Conservation (phyloP, 2,797 vertebrate genomes). For the Pseudochirops cupreus region DNA sequence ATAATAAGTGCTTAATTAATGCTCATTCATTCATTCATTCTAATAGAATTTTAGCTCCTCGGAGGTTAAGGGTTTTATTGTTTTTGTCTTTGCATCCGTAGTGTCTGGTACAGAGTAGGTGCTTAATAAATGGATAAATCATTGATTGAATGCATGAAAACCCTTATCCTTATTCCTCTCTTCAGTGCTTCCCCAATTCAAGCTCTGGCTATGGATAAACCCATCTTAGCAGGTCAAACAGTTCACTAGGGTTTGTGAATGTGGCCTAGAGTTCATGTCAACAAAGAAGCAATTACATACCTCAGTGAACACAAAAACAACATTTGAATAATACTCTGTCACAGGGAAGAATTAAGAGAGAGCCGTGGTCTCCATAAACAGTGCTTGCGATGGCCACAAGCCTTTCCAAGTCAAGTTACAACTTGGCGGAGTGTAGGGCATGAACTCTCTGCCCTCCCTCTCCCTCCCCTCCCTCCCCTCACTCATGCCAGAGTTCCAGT, state of each 20-base stretch:
- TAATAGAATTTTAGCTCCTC: background rate
- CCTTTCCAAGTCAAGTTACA: conserved; percentile 78
- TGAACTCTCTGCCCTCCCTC: conserved; percentile 69
- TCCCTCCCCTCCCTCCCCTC: conserved; percentile 55
- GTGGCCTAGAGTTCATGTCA: conserved; percentile 64
- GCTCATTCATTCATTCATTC: background rate
- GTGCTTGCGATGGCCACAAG: conserved; percentile 65
- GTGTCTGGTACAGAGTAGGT: background rate
- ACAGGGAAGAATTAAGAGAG: conserved; percentile 73
- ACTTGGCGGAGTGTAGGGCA: conserved; percentile 58
- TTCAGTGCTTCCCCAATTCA: background rate
- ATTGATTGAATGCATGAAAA: conserved; percentile 12
- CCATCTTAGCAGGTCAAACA: background rate
- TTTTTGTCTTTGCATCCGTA: background rate
- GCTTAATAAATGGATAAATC: background rate
- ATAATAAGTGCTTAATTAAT: too few relatives aligned
- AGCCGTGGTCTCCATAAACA: conserved; percentile 69
- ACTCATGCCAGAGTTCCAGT: background rate
- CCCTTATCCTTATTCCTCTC: background rate
- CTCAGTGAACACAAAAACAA: conserved; percentile 68
- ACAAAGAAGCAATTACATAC: conserved; percentile 74
- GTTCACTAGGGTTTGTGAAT: background rate
- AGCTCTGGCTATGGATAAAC: background rate
- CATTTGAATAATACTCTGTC: conserved; percentile 60
- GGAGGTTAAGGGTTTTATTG: background rate